Percentiles rank a stretch among this genome's conserved stretches.
Conservation (phyloP, 2,113 vertebrate species). For the Neolamprologus toae region DNA sequence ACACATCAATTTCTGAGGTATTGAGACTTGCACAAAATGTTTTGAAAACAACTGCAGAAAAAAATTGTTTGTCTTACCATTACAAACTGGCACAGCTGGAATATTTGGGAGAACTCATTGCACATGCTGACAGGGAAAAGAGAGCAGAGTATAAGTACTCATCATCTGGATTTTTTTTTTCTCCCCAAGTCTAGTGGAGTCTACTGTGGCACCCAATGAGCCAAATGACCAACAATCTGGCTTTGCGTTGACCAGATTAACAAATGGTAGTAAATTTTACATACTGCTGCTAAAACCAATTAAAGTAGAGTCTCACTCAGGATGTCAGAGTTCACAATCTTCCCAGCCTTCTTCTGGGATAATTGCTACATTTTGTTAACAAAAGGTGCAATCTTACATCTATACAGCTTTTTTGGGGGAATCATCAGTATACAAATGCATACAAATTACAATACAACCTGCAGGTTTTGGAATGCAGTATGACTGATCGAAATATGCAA, state of each 20-base stretch:
- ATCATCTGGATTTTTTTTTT: background rate
- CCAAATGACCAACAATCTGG: background rate
- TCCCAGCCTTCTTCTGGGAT: background rate
- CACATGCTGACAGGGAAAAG: constrained; percentile 82
- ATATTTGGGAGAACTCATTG: constrained; percentile 99
- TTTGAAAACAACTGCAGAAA: background rate
- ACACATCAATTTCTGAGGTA: background rate
- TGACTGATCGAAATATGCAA: fast-evolving
- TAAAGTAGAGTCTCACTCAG: background rate
- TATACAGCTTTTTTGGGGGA: background rate
- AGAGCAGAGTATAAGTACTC: background rate
- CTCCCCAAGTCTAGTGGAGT: fast-evolving
- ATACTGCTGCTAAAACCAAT: background rate
- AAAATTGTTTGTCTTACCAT: constrained; percentile 76
- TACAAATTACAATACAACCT: background rate
- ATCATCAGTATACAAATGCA: background rate
- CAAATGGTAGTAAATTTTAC: fast-evolving
- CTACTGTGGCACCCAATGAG: background rate
- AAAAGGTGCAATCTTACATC: background rate
- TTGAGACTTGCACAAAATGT: background rate
- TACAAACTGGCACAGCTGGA: constrained; percentile 98
- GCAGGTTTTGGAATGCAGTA: background rate
- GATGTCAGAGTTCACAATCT: background rate
- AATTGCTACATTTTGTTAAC: background rate
- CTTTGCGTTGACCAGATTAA: background rate